Conservation (phyloP, 2,113 vertebrate species). For the Nicator chloris region DNA sequence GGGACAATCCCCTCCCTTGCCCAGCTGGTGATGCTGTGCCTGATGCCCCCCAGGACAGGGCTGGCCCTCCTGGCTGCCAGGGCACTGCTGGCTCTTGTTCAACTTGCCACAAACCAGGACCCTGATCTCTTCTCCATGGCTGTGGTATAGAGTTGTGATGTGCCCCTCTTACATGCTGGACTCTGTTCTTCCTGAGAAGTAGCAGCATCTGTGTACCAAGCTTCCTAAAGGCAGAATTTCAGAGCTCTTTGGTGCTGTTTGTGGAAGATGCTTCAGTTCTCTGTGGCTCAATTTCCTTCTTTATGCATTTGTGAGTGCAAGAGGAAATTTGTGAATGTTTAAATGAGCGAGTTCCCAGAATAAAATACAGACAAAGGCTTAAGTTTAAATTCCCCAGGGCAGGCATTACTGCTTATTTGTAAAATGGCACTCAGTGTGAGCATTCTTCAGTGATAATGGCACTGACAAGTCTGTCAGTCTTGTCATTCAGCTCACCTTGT, state of each 20-base stretch:
- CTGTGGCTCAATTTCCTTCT: not conserved
- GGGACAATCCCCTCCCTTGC: not conserved
- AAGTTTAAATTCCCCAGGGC: not conserved
- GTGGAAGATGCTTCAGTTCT: not conserved
- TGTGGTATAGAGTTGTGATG: not conserved
- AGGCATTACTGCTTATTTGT: not conserved
- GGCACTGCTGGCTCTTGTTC: not conserved
- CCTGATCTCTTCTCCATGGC: not conserved
- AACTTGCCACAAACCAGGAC: not conserved
- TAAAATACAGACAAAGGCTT: not conserved
- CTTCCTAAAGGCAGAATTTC: not conserved
- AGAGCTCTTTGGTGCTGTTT: not conserved
- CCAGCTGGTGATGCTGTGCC: accelerated
- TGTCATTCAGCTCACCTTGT: not conserved
- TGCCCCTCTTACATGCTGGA: not conserved
- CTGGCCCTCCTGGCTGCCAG: not conserved
- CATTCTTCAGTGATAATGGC: not conserved
- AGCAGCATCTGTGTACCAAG: not conserved
- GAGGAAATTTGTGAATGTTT: not conserved
- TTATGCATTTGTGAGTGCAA: not conserved
- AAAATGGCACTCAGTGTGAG: not conserved
- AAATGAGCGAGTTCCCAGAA: not conserved
- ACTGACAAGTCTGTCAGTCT: not conserved
- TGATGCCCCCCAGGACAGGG: accelerated
- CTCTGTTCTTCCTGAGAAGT: not conserved